Conservation (phyloP, 2,888 invertebrate genomes). For the Cetonia aurata region DNA sequence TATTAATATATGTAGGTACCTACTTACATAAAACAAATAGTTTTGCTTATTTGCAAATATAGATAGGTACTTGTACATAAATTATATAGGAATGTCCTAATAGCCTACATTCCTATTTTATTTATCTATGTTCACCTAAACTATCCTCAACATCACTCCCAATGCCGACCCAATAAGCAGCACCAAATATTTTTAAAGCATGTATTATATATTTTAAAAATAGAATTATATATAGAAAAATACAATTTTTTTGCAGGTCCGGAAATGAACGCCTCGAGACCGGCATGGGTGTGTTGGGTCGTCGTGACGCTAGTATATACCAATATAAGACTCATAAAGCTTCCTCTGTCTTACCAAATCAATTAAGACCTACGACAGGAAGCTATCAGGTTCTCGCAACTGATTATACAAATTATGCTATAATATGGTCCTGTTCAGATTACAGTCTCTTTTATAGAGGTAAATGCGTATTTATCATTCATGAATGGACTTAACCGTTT, state of each 20-base stretch:
- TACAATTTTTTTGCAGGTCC: conserved; percentile 26
- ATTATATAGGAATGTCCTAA: no score
- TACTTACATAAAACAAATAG: no score
- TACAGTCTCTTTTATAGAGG: conserved; percentile 75
- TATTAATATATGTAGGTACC: no score
- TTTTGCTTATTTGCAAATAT: no score
- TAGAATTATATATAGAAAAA: no score
- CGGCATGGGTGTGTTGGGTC: conserved; percentile 73
- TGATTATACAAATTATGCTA: conserved; percentile 79
- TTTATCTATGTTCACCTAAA: no score
- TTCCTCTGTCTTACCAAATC: conserved; percentile 73
- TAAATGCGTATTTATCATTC: conserved; percentile 57
- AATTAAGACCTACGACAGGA: conserved; percentile 79
- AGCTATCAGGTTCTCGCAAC: conserved; percentile 79
- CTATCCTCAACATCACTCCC: no score
- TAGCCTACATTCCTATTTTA: no score
- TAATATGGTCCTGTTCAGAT: conserved; percentile 81
- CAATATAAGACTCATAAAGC: conserved; percentile 76
- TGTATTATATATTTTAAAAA: no score
- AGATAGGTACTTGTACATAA: no score
- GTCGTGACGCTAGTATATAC: conserved; percentile 64
- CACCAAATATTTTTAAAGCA: no score
- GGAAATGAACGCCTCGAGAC: conserved; percentile 65
- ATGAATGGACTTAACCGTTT: conserved; percentile 15
- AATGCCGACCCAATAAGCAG: no score